phyloP scores from a whole-genome alignment of 2,888 invertebrate species.

The Lepidonotus clava region DNA sequence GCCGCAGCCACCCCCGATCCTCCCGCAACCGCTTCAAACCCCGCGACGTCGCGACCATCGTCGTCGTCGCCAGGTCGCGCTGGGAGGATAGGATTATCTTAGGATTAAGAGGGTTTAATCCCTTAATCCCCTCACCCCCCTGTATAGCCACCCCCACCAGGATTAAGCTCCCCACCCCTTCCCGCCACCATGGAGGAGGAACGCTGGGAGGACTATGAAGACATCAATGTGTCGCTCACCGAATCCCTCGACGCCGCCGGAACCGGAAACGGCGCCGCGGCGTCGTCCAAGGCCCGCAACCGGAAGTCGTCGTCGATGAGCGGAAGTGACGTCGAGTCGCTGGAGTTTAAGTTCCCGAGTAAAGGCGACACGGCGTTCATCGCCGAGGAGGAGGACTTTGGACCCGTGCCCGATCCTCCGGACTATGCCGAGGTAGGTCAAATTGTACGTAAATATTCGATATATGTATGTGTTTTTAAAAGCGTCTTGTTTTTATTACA shows the following conservation, averaged over 20 bases:
- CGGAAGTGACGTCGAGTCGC: conserved; percentile 36
- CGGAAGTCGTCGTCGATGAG: neutral
- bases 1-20: neutral
- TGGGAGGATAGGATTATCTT: too few species aligned
- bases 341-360: conserved; percentile 48
- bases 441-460: neutral
- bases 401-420: conserved; percentile 15
- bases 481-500: too few species aligned
- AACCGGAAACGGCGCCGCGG: neutral
- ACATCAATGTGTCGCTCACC: conserved; percentile 42
- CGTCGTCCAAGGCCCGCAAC: neutral
- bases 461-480: neutral
- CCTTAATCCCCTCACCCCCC: too few species aligned
- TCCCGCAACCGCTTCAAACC: neutral
- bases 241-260: conserved; percentile 1
- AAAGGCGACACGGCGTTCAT: conserved; percentile 20
- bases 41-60: too few species aligned
- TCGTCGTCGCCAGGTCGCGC: too few species aligned
- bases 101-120: too few species aligned
- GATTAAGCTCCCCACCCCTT: neutral
- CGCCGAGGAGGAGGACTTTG: conserved; percentile 44
- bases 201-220: conserved; percentile 41
- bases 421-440: conserved; percentile 35
- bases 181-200: conserved; percentile 22
- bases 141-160: too few species aligned